Evolutionary conservation across 2,113 vertebrate species (phyloP).

Genomic region (Aplodontia rufa): DNA sequence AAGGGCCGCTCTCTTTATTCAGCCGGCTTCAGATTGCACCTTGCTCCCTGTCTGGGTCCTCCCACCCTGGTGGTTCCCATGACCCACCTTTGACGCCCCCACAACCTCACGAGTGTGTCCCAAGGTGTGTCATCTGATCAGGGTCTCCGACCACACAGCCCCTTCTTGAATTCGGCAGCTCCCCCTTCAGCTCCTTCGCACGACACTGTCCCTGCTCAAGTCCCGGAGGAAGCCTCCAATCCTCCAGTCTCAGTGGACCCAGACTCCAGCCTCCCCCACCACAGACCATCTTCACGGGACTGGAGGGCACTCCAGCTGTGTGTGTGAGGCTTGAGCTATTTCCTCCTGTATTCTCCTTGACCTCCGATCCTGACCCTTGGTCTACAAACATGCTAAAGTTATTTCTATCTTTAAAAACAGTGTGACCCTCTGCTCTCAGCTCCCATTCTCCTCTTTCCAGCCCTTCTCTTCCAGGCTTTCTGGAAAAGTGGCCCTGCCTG

Average conservation of each 20-base stretch:
- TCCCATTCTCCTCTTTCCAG: too few species aligned
- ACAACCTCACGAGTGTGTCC: not conserved
- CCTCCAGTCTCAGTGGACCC: not conserved
- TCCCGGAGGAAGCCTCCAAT: not conserved
- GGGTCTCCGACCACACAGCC: not conserved
- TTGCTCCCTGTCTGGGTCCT: not conserved
- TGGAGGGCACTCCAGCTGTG: not conserved
- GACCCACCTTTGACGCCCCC: not conserved
- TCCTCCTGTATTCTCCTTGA: not conserved
- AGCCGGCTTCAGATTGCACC: not conserved
- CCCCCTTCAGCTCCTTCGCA: not conserved
- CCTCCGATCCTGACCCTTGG: too few species aligned
- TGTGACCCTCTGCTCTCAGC: too few species aligned
- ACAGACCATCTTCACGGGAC: not conserved
- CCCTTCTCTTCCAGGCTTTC: not conserved
- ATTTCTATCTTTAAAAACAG: not conserved
- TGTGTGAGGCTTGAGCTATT: not conserved
- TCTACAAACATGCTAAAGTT: not conserved
- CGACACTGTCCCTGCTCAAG: not conserved
- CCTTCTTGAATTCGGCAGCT: not conserved
- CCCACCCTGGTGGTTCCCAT: not conserved
- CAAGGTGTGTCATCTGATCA: not conserved
- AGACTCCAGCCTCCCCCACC: too few species aligned
- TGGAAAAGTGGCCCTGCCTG: not conserved
- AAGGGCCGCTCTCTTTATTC: slow-evolving; percentile 17